phyloP scores from a whole-genome alignment of 2,888 invertebrate species.

The Patella depressa region DNA sequence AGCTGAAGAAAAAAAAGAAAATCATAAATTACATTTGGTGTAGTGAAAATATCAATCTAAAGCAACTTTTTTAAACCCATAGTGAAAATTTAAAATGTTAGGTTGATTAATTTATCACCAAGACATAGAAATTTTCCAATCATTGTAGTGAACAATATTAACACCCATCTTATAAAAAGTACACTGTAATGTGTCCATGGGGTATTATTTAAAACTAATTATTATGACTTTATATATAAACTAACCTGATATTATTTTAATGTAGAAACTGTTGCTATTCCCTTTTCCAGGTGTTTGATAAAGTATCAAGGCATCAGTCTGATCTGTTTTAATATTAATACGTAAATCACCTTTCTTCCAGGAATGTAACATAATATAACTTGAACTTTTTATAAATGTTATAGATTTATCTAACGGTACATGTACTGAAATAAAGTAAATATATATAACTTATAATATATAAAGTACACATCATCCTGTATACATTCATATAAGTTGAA shows the following conservation, averaged over 20 bases:
- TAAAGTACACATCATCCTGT: background rate
- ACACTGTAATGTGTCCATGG: no score
- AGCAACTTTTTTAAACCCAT: no score
- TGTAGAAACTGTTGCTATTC: constrained; percentile 70
- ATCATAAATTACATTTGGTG: background rate
- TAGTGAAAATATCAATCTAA: background rate
- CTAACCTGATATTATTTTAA: constrained; percentile 53
- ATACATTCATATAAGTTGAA: background rate
- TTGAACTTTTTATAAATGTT: constrained; percentile 92
- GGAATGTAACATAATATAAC: constrained; percentile 92
- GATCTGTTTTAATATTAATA: constrained; percentile 92
- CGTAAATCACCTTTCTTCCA: constrained; percentile 94
- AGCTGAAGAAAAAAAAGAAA: constrained; percentile 39
- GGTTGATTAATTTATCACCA: no score
- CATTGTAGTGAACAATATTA: no score
- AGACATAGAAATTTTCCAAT: no score
- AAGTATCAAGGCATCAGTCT: constrained; percentile 88
- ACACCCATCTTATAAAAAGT: no score
- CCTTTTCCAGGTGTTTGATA: constrained; percentile 92
- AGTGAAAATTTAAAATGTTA: no score
- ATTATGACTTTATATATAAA: background rate
- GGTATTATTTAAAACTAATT: no score
- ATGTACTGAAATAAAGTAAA: constrained; percentile 70
- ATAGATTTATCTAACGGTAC: constrained; percentile 86
- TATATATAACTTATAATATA: background rate